Evolutionary conservation across 2,888 invertebrate species (phyloP).

Genomic region (Serrognathus titanus): DNA sequence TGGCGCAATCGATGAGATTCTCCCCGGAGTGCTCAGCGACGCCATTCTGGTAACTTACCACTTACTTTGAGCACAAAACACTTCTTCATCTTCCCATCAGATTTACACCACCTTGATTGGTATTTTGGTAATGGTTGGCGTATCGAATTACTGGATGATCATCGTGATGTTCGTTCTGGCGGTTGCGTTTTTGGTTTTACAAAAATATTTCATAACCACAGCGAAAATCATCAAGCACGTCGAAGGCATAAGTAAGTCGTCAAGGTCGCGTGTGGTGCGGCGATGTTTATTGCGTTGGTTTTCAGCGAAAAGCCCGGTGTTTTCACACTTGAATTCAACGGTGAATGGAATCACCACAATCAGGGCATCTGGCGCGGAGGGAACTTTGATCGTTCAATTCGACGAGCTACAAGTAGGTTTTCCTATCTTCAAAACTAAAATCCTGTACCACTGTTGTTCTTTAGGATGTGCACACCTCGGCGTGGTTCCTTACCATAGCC

Average conservation of each 20-base stretch:
- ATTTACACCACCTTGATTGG: constrained; percentile 54
- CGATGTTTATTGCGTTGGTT: background rate
- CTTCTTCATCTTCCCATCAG: constrained; percentile 54
- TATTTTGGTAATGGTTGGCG: constrained; percentile 62
- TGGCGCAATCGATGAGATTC: constrained; percentile 66
- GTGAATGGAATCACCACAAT: constrained; percentile 82
- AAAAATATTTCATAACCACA: constrained; percentile 62
- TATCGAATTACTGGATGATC: constrained; percentile 63
- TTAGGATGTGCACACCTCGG: constrained; percentile 67
- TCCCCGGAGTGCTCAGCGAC: constrained; percentile 59
- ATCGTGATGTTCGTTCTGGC: constrained; percentile 59
- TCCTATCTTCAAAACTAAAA: constrained; percentile 65
- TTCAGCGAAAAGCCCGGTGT: constrained; percentile 79
- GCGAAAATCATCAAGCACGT: constrained; percentile 68
- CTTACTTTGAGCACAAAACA: constrained; percentile 58
- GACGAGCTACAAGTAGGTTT: constrained; percentile 66
- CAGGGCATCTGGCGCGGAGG: constrained; percentile 70
- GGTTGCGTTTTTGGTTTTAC: constrained; percentile 58
- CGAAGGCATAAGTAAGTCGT: constrained; percentile 54
- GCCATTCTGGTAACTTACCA: constrained; percentile 47
- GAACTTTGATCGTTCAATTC: constrained; percentile 67
- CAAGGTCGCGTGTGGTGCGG: constrained; percentile 19
- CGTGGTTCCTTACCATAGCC: constrained; percentile 61
- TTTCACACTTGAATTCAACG: constrained; percentile 80
- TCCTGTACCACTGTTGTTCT: background rate